phyloP scores from a whole-genome alignment of 2,888 invertebrate species.

The Cephus pygmeus region DNA sequence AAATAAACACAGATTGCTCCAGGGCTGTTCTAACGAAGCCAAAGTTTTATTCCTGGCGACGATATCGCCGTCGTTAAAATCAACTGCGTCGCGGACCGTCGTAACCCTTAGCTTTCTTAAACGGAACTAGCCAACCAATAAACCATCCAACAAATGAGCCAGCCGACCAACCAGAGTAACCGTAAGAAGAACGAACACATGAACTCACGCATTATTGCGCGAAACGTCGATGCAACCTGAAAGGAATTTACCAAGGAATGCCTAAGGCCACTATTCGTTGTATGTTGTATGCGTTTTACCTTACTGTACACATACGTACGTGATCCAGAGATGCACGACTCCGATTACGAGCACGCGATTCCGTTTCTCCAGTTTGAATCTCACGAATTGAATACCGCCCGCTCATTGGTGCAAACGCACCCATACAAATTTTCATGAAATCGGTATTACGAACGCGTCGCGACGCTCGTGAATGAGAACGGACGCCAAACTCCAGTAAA shows the following conservation, averaged over 20 bases:
- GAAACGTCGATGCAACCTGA: slow-evolving; percentile 18
- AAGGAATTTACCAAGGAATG: slow-evolving; percentile 40
- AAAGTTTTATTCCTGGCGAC: not conserved
- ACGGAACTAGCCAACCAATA: not conserved
- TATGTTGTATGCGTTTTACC: not conserved
- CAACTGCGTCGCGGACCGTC: not conserved
- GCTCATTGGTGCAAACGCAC: not conserved
- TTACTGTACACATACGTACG: slow-evolving; percentile 13
- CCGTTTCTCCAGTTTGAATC: slow-evolving; percentile 4
- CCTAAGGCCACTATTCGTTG: slow-evolving; percentile 26
- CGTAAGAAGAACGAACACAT: slow-evolving; percentile 7
- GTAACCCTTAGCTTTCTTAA: not conserved
- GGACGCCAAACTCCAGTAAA: not conserved
- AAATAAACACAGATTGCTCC: not conserved
- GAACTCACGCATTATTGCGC: slow-evolving; percentile 26
- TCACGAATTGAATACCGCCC: not conserved
- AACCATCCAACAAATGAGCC: not conserved
- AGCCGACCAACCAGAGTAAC: not conserved
- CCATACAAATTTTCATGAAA: not conserved
- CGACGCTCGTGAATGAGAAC: not conserved
- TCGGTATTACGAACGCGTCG: not conserved
- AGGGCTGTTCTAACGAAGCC: not conserved
- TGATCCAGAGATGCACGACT: slow-evolving; percentile 44
- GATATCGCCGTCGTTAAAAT: not conserved
- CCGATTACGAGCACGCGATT: slow-evolving; percentile 57